Evolutionary conservation across 2,113 vertebrate species (phyloP).

Genomic region (Passerina amoena): DNA sequence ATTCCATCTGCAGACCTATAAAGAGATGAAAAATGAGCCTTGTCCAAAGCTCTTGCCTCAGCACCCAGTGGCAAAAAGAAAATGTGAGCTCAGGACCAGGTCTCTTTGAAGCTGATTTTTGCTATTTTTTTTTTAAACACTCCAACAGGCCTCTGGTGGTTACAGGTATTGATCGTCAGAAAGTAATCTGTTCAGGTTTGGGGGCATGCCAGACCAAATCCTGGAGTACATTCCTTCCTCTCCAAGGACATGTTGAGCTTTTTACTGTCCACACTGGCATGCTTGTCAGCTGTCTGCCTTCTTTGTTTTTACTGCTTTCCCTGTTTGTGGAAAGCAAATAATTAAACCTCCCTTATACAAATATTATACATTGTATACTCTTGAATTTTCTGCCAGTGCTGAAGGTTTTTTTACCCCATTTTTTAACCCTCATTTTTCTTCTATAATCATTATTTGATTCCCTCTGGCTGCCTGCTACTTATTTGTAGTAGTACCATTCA

Average conservation of each 20-base stretch:
- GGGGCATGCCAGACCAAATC: conserved; percentile 83
- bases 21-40: conserved; percentile 82
- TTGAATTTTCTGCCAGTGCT: conserved; percentile 58
- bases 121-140: conserved; percentile 46
- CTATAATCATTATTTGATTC: conserved; percentile 82
- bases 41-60: conserved; percentile 79
- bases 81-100: conserved; percentile 74
- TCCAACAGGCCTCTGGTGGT: conserved; percentile 87
- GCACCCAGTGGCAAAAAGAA: conserved; percentile 82
- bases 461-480: conserved; percentile 83
- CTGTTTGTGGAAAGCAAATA: not conserved
- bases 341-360: not conserved
- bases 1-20: conserved; percentile 75
- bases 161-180: conserved; percentile 88
- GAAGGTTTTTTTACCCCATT: conserved; percentile 50
- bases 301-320: conserved; percentile 54
- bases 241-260: conserved; percentile 76
- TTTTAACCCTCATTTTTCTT: conserved; percentile 82
- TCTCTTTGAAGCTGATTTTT: conserved; percentile 74
- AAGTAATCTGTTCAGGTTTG: conserved; percentile 89
- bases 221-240: conserved; percentile 76
- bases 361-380: conserved; percentile 27
- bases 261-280: conserved; percentile 65
- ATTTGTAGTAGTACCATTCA: conserved; percentile 87
- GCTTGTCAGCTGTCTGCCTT: conserved; percentile 66